Evolutionary conservation across 1,140 invertebrate species (phyloP).

Genomic region (Nebria ingens): DNA sequence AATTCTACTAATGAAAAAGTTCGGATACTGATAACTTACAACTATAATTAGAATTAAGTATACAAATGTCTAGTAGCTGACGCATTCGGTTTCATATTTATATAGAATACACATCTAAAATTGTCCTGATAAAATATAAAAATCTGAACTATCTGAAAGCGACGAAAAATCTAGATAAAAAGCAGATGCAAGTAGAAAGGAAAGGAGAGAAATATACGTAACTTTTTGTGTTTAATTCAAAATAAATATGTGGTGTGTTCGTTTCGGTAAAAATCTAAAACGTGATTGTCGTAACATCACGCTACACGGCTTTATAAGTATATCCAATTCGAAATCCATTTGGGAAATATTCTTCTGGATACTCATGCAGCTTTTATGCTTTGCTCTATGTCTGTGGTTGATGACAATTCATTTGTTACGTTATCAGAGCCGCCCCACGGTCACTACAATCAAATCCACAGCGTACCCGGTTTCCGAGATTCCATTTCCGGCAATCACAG

Average conservation of each 20-base stretch:
- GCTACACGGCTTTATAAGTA: neutral
- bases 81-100: too few species aligned
- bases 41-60: too few species aligned
- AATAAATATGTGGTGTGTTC: neutral
- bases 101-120: too few species aligned
- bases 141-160: too few species aligned
- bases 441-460: constrained; percentile 35
- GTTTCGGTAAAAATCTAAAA: neutral
- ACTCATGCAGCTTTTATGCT: neutral
- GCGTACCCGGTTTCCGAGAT: constrained; percentile 38
- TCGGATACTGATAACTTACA: too few species aligned
- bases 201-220: too few species aligned
- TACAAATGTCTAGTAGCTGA: too few species aligned
- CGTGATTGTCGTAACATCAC: neutral
- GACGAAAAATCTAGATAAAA: too few species aligned
- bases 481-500: constrained; percentile 39
- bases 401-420: neutral
- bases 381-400: neutral
- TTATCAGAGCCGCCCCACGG: constrained; percentile 25
- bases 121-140: too few species aligned
- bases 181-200: too few species aligned
- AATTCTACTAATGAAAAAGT: too few species aligned
- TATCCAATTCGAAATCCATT: neutral
- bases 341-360: neutral
- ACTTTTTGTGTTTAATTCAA: too few species aligned